Evolutionary conservation across 2,888 invertebrate genomes (phyloP).

Genomic region (Eubasilissa splendida): DNA sequence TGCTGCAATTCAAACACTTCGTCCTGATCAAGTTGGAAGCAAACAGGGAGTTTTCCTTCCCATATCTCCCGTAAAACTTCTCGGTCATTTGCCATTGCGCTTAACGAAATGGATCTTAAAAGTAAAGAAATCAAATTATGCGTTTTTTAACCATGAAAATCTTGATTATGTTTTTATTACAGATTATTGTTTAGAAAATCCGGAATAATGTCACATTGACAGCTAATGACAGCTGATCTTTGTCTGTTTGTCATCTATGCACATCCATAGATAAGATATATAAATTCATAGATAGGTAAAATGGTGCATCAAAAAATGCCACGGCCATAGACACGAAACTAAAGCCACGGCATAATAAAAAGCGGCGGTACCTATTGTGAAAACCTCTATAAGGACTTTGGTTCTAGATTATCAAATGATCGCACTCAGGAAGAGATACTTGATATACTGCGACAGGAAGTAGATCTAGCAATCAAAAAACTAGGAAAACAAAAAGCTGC

Average conservation of each 20-base stretch:
- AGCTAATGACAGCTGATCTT: slow-evolving; percentile 18
- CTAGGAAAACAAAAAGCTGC: too few species aligned
- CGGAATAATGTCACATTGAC: slow-evolving; percentile 19
- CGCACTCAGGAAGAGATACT: too few species aligned
- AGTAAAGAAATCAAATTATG: background rate
- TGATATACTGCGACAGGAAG: too few species aligned
- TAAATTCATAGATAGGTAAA: too few species aligned
- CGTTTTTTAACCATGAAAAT: background rate
- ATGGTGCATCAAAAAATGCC: too few species aligned
- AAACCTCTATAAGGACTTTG: too few species aligned
- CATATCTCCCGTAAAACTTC: slow-evolving; percentile 95
- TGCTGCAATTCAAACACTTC: slow-evolving; percentile 91
- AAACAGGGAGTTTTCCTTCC: slow-evolving; percentile 95
- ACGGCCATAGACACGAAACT: too few species aligned
- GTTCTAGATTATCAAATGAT: too few species aligned
- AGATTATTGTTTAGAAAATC: background rate
- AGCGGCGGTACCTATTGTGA: too few species aligned
- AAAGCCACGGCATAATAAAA: too few species aligned
- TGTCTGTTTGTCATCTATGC: background rate
- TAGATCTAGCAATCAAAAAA: too few species aligned
- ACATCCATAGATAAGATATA: too few species aligned
- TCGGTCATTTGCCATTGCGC: slow-evolving; percentile 92
- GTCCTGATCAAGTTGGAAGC: slow-evolving; percentile 90
- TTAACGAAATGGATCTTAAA: background rate
- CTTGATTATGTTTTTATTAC: background rate